Base-by-base conservation (phyloP, 2,797 vertebrate genomes). In the Malurus splendens region DNA sequence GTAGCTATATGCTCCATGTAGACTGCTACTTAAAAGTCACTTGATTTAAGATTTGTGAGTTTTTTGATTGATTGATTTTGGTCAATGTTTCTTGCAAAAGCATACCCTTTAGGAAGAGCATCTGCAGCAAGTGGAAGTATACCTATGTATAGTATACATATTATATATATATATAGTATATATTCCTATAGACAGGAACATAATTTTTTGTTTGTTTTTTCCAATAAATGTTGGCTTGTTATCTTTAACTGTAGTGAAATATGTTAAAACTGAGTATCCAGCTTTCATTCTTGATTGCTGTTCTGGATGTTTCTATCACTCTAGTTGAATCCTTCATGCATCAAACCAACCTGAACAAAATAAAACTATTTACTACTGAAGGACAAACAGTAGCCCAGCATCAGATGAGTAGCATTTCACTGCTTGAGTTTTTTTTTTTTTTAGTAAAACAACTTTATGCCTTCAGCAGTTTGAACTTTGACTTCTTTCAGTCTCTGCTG, bases 351-450 rank as follows among this genome's bases (percentile, higher is more conserved):
- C 27, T 38, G 24, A 75, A 44, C 39, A 71, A 64, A 25, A 15
- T 45, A 44, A 30, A 89, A 25, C n/a, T 52, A 7, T 66, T 62
- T 66, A 5, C 22, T 52, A 3, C 14, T 48, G 22, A 44, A 59
- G 47, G 28, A 38, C 44, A 82, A 82, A 51, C 7, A 7, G 25
- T 56, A 84, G 32, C 30, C 6, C 7, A 41, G n/a, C 11, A 52
- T 45, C 18, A 18, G n/a, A 55, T 1, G 3, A 72, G 17, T 15
- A 55, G 22, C 12, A 9, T 3, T 3, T 14, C 2, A 12, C 19
- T n/a, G 23, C 27, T 4, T 3, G 28, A 71, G 7, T 9, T 11
- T 36, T 36, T 36, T 11, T 36, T 45, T 82, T 85, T 72, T 70
- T 67, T n/a, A 30, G 14, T 65, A 18, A 45, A 83, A 52, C 11